These are phyloP conservation scores for Rotaria socialis DNA, from an alignment of 2,888 invertebrate genomes.

Conservation along the genomic window DNA sequence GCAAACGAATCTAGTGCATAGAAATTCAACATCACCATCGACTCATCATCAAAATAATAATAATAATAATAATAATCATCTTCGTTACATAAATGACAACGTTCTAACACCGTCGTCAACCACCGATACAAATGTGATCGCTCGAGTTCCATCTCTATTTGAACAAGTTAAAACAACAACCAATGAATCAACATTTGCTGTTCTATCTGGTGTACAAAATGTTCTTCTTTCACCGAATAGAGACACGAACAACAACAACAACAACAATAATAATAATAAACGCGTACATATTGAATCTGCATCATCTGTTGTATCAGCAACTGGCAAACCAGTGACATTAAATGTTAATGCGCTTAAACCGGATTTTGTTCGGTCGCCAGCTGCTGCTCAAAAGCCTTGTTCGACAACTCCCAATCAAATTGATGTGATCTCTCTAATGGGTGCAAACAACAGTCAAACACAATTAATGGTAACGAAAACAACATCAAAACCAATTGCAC, in stretches of 20 bases:
- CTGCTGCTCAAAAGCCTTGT: constrained; percentile 31
- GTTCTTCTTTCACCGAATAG: constrained; percentile 10
- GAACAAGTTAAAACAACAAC: constrained; percentile 27
- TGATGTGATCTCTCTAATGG: constrained; percentile 1
- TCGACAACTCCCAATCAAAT: background rate
- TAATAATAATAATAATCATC: background rate
- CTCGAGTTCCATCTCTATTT: constrained; percentile 10
- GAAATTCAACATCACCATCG: constrained; percentile 13
- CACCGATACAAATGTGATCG: background rate
- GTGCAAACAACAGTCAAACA: background rate
- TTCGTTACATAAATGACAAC: constrained; percentile 29
- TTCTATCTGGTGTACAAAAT: constrained; percentile 32
- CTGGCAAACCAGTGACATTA: background rate
- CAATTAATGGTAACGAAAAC: background rate
- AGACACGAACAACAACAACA: background rate
- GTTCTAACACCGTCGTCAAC: background rate
- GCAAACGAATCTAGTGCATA: background rate
- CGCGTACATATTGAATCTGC: background rate
- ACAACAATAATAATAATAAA: background rate
- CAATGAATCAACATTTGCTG: constrained; percentile 30
- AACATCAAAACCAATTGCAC: background rate
- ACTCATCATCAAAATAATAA: background rate
- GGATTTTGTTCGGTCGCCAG: constrained; percentile 20
- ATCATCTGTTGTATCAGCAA: background rate
- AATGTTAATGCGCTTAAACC: constrained; percentile 30